Base-by-base conservation (phyloP, 2,113 vertebrate species). In the Solea solea region DNA sequence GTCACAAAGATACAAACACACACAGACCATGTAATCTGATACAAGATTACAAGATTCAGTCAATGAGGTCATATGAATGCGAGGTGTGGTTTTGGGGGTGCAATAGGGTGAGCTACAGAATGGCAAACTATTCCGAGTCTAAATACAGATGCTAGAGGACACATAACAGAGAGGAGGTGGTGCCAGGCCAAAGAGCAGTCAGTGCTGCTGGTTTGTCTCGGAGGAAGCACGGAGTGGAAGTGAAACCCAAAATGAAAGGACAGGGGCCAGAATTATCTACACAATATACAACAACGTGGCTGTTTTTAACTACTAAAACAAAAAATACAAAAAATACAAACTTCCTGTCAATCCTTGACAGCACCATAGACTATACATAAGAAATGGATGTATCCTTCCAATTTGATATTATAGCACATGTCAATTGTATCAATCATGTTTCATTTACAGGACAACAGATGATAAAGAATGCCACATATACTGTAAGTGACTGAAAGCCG, bases 201-300 rank as follows among this genome's bases (percentile, higher is more conserved):
- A 34, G 34, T 3, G 44, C 74, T 67, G 61, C 61, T 41, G 8
- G 39, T 62, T n/a, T 15, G 56, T 74, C 55, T 77, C 27, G 67
- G 76, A 72, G 69, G 72, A 86, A 84, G 55, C 62, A 78, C 42
- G 82, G 80, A 69, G 78, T 55, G 65, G 77, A 88, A 89, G 78
- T 81, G 55, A 84, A 61, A 62, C 16, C 81, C 64, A 70, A 69
- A 83, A 82, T 68, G 46, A 60, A 61, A 62, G 58, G 45, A 58
- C 53, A 34, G 28, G 34, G 34, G 34, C 3, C 34, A 34, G 5
- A 34, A 34, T 34, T 53, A 14, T 50, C 27, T 12, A 53, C 9
- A 16, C 8, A 51, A 52, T 12, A 53, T 9, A 16, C 8, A 51
- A 52, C 39, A 50, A 78, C 21, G 1, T 34, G 5, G 34, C 34